Evolutionary conservation across 2,888 invertebrate genomes (phyloP).

Genomic region (Ophioninae sp.): DNA sequence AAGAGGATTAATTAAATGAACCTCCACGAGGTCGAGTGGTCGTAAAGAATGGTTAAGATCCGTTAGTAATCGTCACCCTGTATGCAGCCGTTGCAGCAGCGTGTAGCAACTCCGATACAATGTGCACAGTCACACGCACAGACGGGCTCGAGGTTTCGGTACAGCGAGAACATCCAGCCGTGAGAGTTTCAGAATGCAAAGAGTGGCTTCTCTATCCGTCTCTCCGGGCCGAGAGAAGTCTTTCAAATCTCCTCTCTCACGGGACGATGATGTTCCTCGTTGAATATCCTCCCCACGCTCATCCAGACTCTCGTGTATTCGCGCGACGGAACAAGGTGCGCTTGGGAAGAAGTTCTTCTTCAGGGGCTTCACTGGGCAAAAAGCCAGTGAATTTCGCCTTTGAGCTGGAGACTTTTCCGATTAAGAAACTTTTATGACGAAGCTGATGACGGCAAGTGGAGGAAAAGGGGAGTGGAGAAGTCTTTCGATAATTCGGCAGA

Average conservation of each 20-base stretch:
- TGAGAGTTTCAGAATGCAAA: slow-evolving; percentile 56
- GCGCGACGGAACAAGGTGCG: slow-evolving; percentile 1
- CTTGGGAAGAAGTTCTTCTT: slow-evolving; percentile 19
- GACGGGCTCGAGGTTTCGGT: slow-evolving; percentile 4
- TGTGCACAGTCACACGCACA: neutral
- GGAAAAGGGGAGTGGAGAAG: neutral
- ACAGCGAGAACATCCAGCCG: slow-evolving; percentile 45
- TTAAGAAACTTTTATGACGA: neutral
- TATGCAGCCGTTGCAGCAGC: slow-evolving; percentile 25
- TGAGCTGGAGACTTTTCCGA: neutral
- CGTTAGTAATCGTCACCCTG: too few relatives aligned
- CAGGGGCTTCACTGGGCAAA: too few relatives aligned
- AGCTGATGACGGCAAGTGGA: neutral
- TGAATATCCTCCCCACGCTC: slow-evolving; percentile 25
- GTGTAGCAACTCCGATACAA: slow-evolving; percentile 4
- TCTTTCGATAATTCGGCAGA: slow-evolving; percentile 7
- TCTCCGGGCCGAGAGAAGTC: slow-evolving; percentile 49
- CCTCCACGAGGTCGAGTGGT: too few relatives aligned
- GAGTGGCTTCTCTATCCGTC: slow-evolving; percentile 59
- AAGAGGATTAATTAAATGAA: too few relatives aligned
- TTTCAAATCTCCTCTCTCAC: slow-evolving; percentile 56
- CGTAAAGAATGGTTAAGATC: too few relatives aligned
- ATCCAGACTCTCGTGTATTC: neutral
- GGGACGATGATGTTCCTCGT: slow-evolving; percentile 24
- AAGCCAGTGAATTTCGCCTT: neutral